phyloP scores from a whole-genome alignment of 2,888 invertebrate species.

The Proisotoma minuta region DNA sequence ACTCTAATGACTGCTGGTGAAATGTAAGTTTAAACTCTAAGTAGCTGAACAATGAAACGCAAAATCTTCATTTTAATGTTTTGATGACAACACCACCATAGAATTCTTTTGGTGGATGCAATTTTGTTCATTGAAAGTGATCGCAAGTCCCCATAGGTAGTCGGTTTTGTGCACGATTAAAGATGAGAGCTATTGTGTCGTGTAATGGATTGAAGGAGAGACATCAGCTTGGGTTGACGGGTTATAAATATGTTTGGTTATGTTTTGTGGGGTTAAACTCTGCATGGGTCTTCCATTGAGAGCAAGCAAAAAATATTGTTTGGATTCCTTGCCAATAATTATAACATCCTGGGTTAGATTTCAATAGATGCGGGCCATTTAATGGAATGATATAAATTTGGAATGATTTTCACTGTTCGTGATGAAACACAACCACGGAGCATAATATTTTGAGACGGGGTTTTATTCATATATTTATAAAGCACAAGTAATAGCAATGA shows the following conservation, averaged over 20 bases:
- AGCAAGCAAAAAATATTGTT: neutral
- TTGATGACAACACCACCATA: too few relatives aligned
- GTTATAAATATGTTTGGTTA: slow-evolving; percentile 3
- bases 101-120: too few relatives aligned
- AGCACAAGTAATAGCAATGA: slow-evolving; percentile 12
- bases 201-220: neutral
- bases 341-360: neutral
- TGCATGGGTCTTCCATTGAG: slow-evolving; percentile 6
- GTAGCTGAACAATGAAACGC: too few relatives aligned
- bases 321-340: neutral
- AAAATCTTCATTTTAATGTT: too few relatives aligned
- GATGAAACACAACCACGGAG: slow-evolving; percentile 3
- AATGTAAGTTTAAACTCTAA: too few relatives aligned
- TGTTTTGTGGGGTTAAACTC: slow-evolving; percentile 1
- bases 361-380: neutral
- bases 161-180: too few relatives aligned
- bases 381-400: neutral
- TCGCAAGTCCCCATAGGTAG: too few relatives aligned
- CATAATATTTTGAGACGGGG: slow-evolving; percentile 8
- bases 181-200: neutral
- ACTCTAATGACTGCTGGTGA: too few relatives aligned
- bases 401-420: neutral
- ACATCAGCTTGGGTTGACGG: slow-evolving; percentile 4
- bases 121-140: too few relatives aligned
- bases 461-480: slow-evolving; percentile 9